Conservation (phyloP, 2,888 invertebrate species). For the Eumerus sabulonum region DNA sequence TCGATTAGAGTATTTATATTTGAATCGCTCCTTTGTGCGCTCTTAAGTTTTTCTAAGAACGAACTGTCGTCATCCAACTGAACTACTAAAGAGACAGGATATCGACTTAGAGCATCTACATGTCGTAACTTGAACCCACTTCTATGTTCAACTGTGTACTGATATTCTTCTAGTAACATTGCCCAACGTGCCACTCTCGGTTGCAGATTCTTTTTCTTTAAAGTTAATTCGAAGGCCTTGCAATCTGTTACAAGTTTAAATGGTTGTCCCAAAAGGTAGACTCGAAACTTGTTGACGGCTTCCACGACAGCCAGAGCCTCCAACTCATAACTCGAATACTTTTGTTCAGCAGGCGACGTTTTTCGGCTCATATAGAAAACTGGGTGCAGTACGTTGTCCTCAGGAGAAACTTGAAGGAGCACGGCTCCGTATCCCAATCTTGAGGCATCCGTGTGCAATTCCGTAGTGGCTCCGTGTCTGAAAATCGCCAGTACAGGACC, state of each 20-base stretch:
- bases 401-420: slow-evolving; percentile 63
- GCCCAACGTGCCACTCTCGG: slow-evolving; percentile 21
- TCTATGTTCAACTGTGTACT: slow-evolving; percentile 7
- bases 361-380: slow-evolving; percentile 68
- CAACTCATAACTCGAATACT: no score
- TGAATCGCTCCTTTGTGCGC: background rate
- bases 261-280: slow-evolving; percentile 7
- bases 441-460: slow-evolving; percentile 20
- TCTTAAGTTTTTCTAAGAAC: background rate
- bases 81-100: no score
- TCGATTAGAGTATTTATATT: background rate
- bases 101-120: slow-evolving; percentile 8
- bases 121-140: background rate
- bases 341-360: slow-evolving; percentile 66
- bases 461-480: slow-evolving; percentile 3
- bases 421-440: slow-evolving; percentile 65
- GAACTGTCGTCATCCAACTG: no score
- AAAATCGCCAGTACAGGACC: background rate
- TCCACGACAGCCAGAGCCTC: slow-evolving; percentile 66
- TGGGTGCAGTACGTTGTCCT: slow-evolving; percentile 63
- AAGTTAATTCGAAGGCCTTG: slow-evolving; percentile 19
- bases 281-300: slow-evolving; percentile 66
- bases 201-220: slow-evolving; percentile 18
- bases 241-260: slow-evolving; percentile 14
- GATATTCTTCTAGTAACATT: slow-evolving; percentile 24